Evolutionary conservation across 1,140 invertebrate species (phyloP), one percentile per base, ranked within the genome.

Genomic region (Campoletis sonorensis): DNA sequence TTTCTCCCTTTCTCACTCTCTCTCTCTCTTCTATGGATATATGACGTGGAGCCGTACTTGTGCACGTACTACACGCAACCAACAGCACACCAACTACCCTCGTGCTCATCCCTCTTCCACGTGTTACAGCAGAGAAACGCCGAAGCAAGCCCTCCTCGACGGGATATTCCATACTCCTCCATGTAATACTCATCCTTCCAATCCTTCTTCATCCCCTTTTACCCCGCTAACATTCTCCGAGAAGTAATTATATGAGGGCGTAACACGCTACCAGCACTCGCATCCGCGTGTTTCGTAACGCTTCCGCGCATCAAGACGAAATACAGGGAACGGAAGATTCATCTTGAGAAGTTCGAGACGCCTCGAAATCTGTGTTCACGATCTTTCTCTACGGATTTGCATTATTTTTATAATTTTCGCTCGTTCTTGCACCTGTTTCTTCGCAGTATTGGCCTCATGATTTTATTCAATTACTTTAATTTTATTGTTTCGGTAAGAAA

Each of bases 181-280:
- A 3, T 30, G 27, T 33, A 70, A 70, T 67, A 67, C 67, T 70
- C 67, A 70, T 70, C 67, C 30, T 18, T 33, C 27, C 67, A 70
- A 45, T 18, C 72, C 37, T 30, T 21, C 40, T 70, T 33, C 18
- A 27, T 70, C 27, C 58, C 64, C 11, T 10, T 26, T 37, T 18
- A 45, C 67, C 30, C 68, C 45, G 26, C 16, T 27, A 8, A 26
- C 70, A 40, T 61, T 18, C 23, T 18, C 8, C 64, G 80, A 72
- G 75, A 85, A 88, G 87, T 89, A 89, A 90, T 90, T 89, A 90
- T 86, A 88, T 87, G 86, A 89, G 87, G 84, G 86, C 83, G 83
- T 82, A 87, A 84, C 83, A 89, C 85, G 87, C 86, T 83, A 87
- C 80, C 79, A 78, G 45, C 30, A 64, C 30, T 30, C 18, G 54